phyloP scores from a whole-genome alignment of 2,113 vertebrate genomes.

The Leptobrachium leishanense region DNA sequence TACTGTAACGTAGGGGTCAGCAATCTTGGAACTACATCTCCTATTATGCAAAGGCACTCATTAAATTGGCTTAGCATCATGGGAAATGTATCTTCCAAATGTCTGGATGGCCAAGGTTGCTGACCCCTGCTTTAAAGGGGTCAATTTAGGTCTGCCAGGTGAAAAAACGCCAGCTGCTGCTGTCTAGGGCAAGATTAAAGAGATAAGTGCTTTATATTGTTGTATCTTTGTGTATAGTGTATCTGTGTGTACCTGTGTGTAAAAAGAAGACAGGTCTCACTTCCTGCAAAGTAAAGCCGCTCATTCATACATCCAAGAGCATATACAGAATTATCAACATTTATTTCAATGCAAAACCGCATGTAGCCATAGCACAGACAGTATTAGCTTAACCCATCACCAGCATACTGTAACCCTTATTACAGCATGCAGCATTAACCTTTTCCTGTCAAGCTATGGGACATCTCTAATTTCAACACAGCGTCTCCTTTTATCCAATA shows the following conservation, averaged over 20 bases:
- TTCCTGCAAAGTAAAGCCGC: not conserved
- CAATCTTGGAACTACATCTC: no score
- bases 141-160: not conserved
- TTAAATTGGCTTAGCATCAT: no score
- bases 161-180: not conserved
- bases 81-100: no score
- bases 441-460: no score
- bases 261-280: not conserved
- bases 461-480: no score
- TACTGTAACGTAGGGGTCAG: no score
- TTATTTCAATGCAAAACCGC: not conserved
- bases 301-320: conserved; percentile 5
- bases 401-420: no score
- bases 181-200: not conserved
- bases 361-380: conserved; percentile 1
- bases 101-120: no score
- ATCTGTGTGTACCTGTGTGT: not conserved
- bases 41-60: no score
- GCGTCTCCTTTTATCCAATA: no score
- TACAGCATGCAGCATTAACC: no score
- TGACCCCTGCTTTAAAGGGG: no score
- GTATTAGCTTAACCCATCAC: not conserved
- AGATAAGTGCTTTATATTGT: not conserved
- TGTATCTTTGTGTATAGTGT: not conserved
- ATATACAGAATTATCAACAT: not conserved